Evolutionary conservation across 2,113 vertebrate species (phyloP).

Genomic region (Clarias magur): DNA sequence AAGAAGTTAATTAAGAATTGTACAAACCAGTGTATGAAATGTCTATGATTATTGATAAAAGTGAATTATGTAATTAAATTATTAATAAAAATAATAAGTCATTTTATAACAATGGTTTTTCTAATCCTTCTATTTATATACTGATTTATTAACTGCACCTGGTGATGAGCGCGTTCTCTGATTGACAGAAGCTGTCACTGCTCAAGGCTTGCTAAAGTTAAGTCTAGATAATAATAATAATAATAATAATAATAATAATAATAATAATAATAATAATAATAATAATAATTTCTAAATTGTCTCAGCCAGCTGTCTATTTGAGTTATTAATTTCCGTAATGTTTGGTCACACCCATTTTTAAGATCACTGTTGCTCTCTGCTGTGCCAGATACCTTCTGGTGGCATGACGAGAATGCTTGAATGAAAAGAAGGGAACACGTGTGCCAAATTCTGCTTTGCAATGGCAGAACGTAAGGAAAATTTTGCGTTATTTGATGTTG

Average conservation of each 20-base stretch:
- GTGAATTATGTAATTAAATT: background rate
- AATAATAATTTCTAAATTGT: background rate
- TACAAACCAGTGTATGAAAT: background rate
- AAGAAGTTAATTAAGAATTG: background rate
- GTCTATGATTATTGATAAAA: background rate
- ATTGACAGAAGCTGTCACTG: background rate
- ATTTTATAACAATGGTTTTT: background rate
- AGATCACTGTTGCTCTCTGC: background rate
- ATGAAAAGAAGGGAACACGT: background rate
- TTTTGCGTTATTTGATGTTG: background rate
- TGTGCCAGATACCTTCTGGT: background rate
- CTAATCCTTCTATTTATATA: background rate
- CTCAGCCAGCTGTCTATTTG: background rate
- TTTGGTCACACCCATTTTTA: background rate
- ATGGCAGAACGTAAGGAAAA: background rate
- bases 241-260: background rate
- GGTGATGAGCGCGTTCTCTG: background rate
- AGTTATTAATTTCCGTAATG: background rate
- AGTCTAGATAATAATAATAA: background rate
- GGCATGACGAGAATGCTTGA: background rate
- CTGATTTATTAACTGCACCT: background rate
- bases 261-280: background rate
- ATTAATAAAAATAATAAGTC: background rate
- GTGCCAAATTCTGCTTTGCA: background rate
- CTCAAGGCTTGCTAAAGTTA: background rate